A percentile compares a stretch with the other conserved stretches of the same genome.
Conservation (phyloP, 2,888 invertebrate genomes). For the Catocala fraxini region DNA sequence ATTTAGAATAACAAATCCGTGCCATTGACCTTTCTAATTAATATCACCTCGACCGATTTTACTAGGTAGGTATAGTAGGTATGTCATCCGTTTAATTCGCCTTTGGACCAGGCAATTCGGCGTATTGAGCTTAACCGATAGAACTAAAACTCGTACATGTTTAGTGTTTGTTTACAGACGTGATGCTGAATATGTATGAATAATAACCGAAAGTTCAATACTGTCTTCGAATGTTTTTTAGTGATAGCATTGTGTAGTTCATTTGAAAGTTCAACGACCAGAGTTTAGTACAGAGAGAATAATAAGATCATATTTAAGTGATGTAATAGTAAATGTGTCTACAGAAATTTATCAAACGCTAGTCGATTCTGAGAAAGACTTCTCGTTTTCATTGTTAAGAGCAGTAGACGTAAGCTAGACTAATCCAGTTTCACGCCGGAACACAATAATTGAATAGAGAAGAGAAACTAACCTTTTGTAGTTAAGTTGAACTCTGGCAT, state of each 20-base stretch:
- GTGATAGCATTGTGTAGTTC: not conserved
- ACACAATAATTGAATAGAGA: slow-evolving; percentile 26
- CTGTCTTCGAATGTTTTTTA: too few species aligned
- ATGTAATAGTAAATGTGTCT: slow-evolving; percentile 17
- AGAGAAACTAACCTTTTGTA: slow-evolving; percentile 16
- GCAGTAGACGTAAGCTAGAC: slow-evolving; percentile 24
- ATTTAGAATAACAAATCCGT: too few species aligned
- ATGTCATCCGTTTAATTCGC: too few species aligned
- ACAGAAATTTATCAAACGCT: slow-evolving; percentile 2
- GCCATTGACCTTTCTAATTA: too few species aligned
- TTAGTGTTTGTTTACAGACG: too few species aligned
- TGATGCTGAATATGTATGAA: too few species aligned
- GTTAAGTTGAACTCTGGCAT: slow-evolving; percentile 26
- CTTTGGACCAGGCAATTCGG: too few species aligned
- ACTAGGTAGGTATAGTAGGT: too few species aligned
- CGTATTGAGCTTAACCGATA: too few species aligned
- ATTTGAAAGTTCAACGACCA: not conserved
- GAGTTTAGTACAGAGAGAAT: slow-evolving; percentile 8
- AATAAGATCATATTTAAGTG: slow-evolving; percentile 1
- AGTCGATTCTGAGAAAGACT: slow-evolving; percentile 12
- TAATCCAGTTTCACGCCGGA: slow-evolving; percentile 31
- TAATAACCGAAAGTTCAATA: not conserved
- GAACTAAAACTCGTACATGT: too few species aligned
- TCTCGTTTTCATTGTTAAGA: slow-evolving; percentile 20
- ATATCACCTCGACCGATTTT: too few species aligned